phyloP scores from a whole-genome alignment of 2,113 vertebrate species.

The Peromyscus maniculatus region DNA sequence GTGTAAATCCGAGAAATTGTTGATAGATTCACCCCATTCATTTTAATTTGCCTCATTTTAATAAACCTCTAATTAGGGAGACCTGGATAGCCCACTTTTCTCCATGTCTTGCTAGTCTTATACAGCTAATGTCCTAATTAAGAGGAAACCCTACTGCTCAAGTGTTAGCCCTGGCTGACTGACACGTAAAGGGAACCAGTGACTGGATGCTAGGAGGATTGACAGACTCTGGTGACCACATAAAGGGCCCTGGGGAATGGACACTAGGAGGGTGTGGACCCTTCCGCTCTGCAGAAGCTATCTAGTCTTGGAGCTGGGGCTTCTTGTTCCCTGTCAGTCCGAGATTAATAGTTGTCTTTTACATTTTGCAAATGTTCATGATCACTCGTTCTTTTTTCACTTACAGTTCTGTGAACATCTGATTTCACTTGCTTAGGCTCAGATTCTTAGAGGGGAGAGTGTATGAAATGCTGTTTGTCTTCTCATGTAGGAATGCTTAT shows the following conservation, averaged over 20 bases:
- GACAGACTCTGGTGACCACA: not conserved
- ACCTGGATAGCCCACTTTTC: not conserved
- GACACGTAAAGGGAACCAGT: rapidly evolving
- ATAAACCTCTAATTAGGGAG: not conserved
- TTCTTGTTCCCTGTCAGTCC: not conserved
- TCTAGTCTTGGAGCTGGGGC: not conserved
- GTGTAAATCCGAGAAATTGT: constrained; percentile 45
- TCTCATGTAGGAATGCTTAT: not conserved
- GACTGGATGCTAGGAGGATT: not conserved
- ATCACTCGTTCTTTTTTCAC: not conserved
- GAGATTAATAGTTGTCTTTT: not conserved
- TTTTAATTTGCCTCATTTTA: constrained; percentile 36
- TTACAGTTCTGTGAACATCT: not conserved
- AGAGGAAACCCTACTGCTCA: not conserved
- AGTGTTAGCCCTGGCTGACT: not conserved
- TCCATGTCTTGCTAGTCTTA: constrained; percentile 14
- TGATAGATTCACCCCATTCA: not conserved
- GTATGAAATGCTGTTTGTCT: not conserved
- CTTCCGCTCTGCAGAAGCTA: too few species aligned
- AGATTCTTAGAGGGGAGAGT: not conserved
- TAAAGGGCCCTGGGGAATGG: not conserved
- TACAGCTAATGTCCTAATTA: not conserved
- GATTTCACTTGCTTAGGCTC: not conserved
- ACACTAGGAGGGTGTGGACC: not conserved
- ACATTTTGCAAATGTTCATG: not conserved